Conservation (phyloP, 2,113 vertebrate genomes). For the Loxodonta africana region DNA sequence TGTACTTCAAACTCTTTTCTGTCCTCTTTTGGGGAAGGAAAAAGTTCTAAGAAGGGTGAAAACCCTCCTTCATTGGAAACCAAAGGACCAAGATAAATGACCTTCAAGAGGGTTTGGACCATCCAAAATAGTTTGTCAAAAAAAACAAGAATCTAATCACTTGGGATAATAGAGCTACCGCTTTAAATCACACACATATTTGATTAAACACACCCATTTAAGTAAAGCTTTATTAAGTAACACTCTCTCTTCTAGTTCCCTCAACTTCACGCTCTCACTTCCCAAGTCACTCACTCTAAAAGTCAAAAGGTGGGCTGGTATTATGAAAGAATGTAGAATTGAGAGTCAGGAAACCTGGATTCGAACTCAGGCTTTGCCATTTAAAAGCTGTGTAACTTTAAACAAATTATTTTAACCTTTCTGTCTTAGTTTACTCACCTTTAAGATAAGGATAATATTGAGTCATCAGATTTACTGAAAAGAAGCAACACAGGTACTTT, state of each 20-base stretch:
- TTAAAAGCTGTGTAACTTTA: too few species aligned
- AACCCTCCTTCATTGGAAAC: neutral
- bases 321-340: neutral
- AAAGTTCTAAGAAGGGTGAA: neutral
- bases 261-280: neutral
- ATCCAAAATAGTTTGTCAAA: neutral
- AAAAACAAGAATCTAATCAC: neutral
- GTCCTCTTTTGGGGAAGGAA: conserved; percentile 1
- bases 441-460: conserved; percentile 34
- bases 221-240: neutral
- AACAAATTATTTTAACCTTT: too few species aligned
- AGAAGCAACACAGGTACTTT: conserved; percentile 37
- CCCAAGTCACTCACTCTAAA: neutral
- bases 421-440: conserved; percentile 4
- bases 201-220: conserved; percentile 36
- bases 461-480: neutral
- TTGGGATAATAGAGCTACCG: conserved; percentile 36
- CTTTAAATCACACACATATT: conserved; percentile 39
- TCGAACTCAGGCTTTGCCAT: neutral
- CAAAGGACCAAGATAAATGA: conserved; percentile 37
- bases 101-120: neutral
- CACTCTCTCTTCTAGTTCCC: neutral
- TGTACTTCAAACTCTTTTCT: conserved; percentile 47
- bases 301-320: conserved; percentile 16
- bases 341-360: neutral